These are phyloP conservation scores for Ditula angustiorana DNA, from an alignment of 2,888 invertebrate species.

Conservation along the genomic window DNA sequence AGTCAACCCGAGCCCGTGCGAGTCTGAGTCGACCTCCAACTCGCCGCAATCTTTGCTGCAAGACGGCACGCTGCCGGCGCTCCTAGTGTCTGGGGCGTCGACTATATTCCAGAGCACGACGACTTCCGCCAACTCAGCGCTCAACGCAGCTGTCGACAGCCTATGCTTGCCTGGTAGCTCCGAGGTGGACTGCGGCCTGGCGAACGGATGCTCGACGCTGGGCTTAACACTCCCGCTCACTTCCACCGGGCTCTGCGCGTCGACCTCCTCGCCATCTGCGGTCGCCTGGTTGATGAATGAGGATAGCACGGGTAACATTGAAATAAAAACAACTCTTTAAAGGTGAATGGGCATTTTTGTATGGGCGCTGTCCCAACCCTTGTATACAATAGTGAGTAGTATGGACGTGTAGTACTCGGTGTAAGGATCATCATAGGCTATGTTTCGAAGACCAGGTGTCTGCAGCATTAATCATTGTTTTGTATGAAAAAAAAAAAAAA, in stretches of 20 bases:
- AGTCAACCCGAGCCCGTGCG: constrained; percentile 85
- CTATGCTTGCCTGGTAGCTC: constrained; percentile 61
- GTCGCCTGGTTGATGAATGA: constrained; percentile 86
- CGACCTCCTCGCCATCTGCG: constrained; percentile 77
- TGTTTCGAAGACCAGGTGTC: too few relatives aligned
- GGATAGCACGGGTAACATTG: constrained; percentile 74
- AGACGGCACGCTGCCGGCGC: constrained; percentile 75
- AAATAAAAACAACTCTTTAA: neutral
- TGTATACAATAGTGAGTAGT: too few relatives aligned
- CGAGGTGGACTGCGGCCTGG: constrained; percentile 71
- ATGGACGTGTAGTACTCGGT: too few relatives aligned
- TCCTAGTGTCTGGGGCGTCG: constrained; percentile 75
- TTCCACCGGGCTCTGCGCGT: constrained; percentile 69
- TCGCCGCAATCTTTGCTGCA: constrained; percentile 83
- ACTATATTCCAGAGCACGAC: constrained; percentile 76
- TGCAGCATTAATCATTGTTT: too few relatives aligned
- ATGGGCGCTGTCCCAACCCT: too few relatives aligned
- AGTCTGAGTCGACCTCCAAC: constrained; percentile 87
- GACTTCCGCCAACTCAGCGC: constrained; percentile 61
- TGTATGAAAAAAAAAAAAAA: too few relatives aligned
- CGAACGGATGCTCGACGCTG: constrained; percentile 77
- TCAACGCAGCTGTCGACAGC: constrained; percentile 65
- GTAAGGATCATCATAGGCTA: too few relatives aligned
- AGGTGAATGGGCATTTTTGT: too few relatives aligned
- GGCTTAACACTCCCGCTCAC: constrained; percentile 75